Percentiles rank a stretch among this genome's conserved stretches.
Conservation (phyloP, 2,888 invertebrate species). For the Leptopilina myrica region DNA sequence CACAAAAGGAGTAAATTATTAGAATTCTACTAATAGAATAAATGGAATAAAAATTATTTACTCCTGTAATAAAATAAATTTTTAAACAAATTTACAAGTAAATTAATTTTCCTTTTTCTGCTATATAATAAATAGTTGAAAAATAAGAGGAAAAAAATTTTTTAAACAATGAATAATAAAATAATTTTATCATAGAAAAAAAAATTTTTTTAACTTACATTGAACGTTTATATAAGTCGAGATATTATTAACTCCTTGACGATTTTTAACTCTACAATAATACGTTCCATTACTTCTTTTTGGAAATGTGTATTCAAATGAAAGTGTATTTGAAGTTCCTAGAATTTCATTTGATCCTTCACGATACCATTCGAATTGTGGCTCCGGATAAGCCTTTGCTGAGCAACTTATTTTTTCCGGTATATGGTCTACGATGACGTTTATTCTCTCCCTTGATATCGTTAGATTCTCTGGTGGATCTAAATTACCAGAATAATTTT, state of each 20-base stretch:
- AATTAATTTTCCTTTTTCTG: too few relatives aligned
- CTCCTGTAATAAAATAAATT: too few relatives aligned
- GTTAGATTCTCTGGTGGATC: slow-evolving; percentile 92
- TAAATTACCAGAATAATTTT: slow-evolving; percentile 64
- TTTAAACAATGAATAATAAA: neutral
- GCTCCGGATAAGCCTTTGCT: slow-evolving; percentile 84
- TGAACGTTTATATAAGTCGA: slow-evolving; percentile 87
- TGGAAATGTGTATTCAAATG: slow-evolving; percentile 83
- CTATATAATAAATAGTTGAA: too few relatives aligned
- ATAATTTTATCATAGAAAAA: neutral
- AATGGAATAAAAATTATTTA: too few relatives aligned
- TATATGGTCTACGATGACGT: slow-evolving; percentile 79
- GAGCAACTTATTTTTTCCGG: slow-evolving; percentile 80
- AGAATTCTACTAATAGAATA: too few relatives aligned
- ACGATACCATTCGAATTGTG: slow-evolving; percentile 85
- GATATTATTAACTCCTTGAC: slow-evolving; percentile 86
- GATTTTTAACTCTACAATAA: slow-evolving; percentile 87
- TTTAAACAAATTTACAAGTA: too few relatives aligned
- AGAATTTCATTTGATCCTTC: slow-evolving; percentile 77
- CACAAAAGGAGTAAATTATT: too few relatives aligned
- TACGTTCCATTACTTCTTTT: slow-evolving; percentile 87
- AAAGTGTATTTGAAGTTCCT: slow-evolving; percentile 75
- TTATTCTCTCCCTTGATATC: slow-evolving; percentile 80
- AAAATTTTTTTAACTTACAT: slow-evolving; percentile 81
- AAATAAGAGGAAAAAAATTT: neutral